Evolutionary conservation across 2,113 vertebrate species (phyloP).

Genomic region (Scopus umbretta): DNA sequence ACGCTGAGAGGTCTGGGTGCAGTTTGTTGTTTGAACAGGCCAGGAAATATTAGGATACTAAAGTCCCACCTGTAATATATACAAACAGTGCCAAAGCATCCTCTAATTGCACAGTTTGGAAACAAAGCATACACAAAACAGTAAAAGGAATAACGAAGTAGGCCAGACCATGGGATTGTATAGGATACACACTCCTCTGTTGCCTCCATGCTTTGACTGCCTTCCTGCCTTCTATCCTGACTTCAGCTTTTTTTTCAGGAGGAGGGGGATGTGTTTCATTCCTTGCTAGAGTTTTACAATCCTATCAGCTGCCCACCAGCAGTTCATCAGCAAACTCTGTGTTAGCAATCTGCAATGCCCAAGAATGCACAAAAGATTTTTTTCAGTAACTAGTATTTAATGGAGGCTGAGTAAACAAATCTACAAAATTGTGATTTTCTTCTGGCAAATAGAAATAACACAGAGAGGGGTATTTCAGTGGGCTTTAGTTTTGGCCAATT

Average conservation of each 20-base stretch:
- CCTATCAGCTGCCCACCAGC: background rate
- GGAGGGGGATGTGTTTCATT: background rate
- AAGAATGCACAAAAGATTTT: background rate
- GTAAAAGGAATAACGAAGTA: background rate
- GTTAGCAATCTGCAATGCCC: background rate
- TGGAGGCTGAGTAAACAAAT: background rate
- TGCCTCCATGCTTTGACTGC: background rate
- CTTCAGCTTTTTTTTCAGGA: background rate
- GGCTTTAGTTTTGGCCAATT: background rate
- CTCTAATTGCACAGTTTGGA: background rate
- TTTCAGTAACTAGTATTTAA: background rate
- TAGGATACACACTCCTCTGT: fast-evolving
- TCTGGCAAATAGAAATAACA: background rate
- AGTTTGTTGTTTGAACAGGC: background rate
- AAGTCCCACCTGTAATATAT: background rate
- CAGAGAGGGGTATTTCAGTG: background rate
- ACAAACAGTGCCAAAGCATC: background rate
- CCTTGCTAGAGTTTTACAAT: background rate
- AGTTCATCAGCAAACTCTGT: background rate
- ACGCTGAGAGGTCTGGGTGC: background rate
- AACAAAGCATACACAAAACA: background rate
- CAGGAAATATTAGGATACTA: background rate
- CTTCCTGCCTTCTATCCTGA: background rate
- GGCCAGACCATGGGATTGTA: background rate
- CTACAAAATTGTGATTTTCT: background rate